These are phyloP conservation scores for Ditylenchus weischeri DNA, from an alignment of 2,888 invertebrate genomes.

Conservation along the genomic window DNA sequence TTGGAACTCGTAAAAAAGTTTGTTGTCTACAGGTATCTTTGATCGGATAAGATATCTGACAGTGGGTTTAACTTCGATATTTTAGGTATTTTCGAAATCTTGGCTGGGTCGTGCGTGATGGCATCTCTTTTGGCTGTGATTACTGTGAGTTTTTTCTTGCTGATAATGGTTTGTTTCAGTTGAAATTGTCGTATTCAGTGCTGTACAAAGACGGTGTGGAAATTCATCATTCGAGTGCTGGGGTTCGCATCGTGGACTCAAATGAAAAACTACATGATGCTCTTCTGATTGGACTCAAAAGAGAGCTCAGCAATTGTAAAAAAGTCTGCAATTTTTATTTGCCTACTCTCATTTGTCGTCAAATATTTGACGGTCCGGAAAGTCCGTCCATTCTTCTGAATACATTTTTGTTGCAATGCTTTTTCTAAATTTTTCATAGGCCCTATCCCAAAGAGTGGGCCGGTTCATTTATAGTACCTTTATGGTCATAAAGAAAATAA, in stretches of 20 bases:
- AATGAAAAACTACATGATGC: conserved; percentile 8
- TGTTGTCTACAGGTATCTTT: conserved; percentile 18
- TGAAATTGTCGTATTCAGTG: conserved; percentile 4
- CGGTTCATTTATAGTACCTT: too few relatives aligned
- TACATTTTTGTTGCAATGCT: too few relatives aligned
- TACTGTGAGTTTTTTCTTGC: conserved; percentile 13
- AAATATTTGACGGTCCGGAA: too few relatives aligned
- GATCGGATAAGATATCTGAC: neutral
- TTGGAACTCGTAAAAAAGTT: conserved; percentile 9
- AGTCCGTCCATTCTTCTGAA: too few relatives aligned
- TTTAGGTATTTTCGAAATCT: conserved; percentile 21
- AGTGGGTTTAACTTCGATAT: neutral
- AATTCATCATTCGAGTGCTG: conserved; percentile 21
- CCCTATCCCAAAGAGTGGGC: too few relatives aligned
- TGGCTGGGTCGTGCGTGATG: conserved; percentile 24
- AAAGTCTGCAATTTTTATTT: neutral
- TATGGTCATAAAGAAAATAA: too few relatives aligned
- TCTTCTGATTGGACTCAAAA: conserved; percentile 14
- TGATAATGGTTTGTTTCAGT: neutral
- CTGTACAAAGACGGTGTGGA: conserved; percentile 23
- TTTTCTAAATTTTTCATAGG: too few relatives aligned
- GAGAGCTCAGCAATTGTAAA: conserved; percentile 23
- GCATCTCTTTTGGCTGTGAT: conserved; percentile 22
- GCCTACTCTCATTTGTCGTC: too few relatives aligned
- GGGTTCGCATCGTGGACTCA: conserved; percentile 13